Conservation (phyloP, 2,797 vertebrate genomes). For the Centropyge bicolor region DNA sequence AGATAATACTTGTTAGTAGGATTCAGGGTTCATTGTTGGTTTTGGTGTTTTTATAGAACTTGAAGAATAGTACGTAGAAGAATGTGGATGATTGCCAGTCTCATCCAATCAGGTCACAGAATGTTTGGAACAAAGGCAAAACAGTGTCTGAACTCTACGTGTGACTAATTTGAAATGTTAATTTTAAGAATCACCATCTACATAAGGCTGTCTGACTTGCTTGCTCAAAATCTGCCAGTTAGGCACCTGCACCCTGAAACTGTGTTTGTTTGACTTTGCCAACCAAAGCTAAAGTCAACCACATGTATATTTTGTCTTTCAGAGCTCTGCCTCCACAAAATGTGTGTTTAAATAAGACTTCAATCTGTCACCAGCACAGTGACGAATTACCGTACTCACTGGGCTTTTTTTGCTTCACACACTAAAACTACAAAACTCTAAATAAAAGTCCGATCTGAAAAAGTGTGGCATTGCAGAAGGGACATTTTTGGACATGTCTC, state of each 20-base stretch:
- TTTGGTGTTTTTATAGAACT: neutral
- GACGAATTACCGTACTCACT: neutral
- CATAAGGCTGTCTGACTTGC: neutral
- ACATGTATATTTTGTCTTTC: neutral
- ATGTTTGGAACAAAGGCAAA: neutral
- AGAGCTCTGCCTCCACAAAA: neutral
- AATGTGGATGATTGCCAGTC: neutral
- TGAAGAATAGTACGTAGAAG: neutral
- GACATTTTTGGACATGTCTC: conserved; percentile 9
- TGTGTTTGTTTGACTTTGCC: neutral
- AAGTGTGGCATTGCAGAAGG: neutral
- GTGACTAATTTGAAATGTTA: neutral
- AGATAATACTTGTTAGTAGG: neutral
- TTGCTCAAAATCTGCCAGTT: neutral
- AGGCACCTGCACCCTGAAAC: neutral
- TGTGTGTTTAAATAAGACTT: conserved; percentile 8
- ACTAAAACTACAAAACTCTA: neutral
- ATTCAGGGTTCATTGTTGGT: neutral
- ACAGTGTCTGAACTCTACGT: neutral
- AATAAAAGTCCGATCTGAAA: neutral
- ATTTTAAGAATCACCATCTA: neutral
- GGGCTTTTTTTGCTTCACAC: neutral
- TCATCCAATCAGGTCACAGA: neutral
- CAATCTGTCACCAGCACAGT: neutral
- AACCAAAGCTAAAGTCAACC: neutral